Conservation (phyloP, 1,140 invertebrate genomes). For the Proctacanthus coquilletti region DNA sequence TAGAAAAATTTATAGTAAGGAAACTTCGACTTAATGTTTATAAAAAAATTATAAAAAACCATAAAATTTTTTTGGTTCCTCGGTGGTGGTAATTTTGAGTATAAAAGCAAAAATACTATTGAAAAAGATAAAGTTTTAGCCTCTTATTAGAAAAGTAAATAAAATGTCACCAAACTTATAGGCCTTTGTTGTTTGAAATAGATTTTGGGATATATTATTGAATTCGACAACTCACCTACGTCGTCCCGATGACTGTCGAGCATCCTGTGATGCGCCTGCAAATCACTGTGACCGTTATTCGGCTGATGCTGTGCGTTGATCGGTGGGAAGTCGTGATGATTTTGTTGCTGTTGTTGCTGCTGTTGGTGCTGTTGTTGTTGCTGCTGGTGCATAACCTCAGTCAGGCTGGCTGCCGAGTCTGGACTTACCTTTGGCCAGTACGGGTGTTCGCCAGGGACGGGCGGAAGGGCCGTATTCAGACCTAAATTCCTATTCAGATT, state of each 20-base stretch:
- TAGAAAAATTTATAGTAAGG: too few relatives aligned
- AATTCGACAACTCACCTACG: conserved; percentile 33
- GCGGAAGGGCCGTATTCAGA: conserved; percentile 15
- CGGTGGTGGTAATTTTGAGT: too few relatives aligned
- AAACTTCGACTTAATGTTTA: too few relatives aligned
- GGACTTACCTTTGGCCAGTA: conserved; percentile 70
- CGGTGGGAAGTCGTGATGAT: conserved; percentile 10
- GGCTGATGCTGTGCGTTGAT: conserved; percentile 1
- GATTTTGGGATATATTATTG: not conserved
- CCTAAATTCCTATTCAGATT: conserved; percentile 12
- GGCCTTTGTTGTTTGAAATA: not conserved
- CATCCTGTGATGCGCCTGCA: conserved; percentile 26
- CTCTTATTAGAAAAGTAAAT: not conserved
- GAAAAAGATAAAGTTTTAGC: not conserved
- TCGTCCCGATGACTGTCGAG: conserved; percentile 29
- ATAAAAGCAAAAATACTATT: too few relatives aligned
- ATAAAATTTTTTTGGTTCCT: too few relatives aligned
- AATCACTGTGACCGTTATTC: conserved; percentile 18
- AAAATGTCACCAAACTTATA: not conserved
- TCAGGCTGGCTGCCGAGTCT: conserved; percentile 51
- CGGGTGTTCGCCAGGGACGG: conserved; percentile 40
- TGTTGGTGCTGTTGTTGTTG: conserved; percentile 46
- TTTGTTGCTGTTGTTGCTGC: conserved; percentile 20
- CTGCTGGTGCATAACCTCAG: conserved; percentile 46
- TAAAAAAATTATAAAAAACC: too few relatives aligned